Evolutionary conservation across 2,797 vertebrate species (phyloP), one percentile per base, ranked within the genome.

Genomic region (Psittacula derbiana): DNA sequence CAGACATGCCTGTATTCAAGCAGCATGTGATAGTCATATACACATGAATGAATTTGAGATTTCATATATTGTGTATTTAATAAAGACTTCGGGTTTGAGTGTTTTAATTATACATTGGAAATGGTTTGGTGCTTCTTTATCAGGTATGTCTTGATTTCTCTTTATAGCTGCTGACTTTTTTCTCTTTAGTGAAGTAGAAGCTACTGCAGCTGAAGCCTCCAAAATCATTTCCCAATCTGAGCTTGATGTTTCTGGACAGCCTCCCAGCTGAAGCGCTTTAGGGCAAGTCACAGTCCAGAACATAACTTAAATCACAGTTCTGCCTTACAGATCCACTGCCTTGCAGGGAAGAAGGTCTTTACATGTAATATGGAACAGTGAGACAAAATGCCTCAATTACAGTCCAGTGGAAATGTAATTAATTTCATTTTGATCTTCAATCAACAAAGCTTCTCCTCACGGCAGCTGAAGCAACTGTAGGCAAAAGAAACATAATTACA

Each of bases 371-470:
- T 1, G 13, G 44, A 91, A 81, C 18, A 75, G 38, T 1, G 4
- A 94, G 70, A 92, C 46, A 93, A 84, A 94, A 92, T 60, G 74
- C 43, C 38, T 90, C 76, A 88, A 69, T 81, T 95, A 81, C 30
- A 74, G 69, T 49, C 65, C 47, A 84, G 40, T 0, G 0, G 62
- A 92, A 95, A 86, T n/a, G 8, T 36, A 91, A 89, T 85, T 88
- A 41, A 89, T 79, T 91, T 82, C 5, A 62, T 78, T 92, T 85
- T 78, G 28, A 11, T 94, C 64, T 76, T 81, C 53, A 93, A 18
- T 73, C 76, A 79, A 74, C 61, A 83, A 93, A 85, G 40, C 66
- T 66, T 65, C 53, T 88, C 41, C 43, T n/a, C 31, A 47, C 40
- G 60, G 76, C 46, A 87, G 83, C 50, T 79, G 80, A 41, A 90